phyloP scores from a whole-genome alignment of 2,888 invertebrate species.

The Morinoia aosen region DNA sequence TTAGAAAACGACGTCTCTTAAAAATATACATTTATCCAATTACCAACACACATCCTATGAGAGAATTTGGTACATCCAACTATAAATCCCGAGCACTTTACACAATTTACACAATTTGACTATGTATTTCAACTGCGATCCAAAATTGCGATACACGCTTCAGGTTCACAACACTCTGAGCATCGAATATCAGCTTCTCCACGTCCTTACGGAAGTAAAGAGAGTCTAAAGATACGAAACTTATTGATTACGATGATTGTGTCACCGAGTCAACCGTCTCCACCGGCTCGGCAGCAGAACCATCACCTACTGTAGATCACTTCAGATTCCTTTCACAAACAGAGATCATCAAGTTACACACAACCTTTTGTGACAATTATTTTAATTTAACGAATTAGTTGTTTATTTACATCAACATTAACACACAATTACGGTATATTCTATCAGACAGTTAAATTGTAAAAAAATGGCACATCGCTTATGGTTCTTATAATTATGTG shows the following conservation, averaged over 20 bases:
- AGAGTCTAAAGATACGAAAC: not conserved
- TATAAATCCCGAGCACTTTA: not conserved
- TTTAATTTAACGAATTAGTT: not conserved
- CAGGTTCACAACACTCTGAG: not conserved
- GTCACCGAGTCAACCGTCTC: conserved; percentile 29
- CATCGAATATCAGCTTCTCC: not conserved
- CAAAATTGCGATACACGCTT: not conserved
- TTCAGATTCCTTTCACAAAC: not conserved
- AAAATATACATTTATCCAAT: not conserved
- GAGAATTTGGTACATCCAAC: not conserved
- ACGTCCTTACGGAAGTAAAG: not conserved
- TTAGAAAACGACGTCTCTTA: not conserved
- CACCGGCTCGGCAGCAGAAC: conserved; percentile 23
- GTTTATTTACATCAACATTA: not conserved
- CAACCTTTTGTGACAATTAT: not conserved
- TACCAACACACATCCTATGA: not conserved
- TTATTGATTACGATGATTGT: not conserved
- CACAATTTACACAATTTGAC: not conserved
- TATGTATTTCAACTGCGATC: not conserved
- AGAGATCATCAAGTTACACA: not conserved
- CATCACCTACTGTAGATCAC: not conserved
- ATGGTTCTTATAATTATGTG: not conserved
- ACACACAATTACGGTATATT: not conserved
- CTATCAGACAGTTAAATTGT: not conserved
- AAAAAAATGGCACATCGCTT: conserved; percentile 3